Conservation (phyloP, 2,888 invertebrate species). For the Microctonus hyperodae region DNA sequence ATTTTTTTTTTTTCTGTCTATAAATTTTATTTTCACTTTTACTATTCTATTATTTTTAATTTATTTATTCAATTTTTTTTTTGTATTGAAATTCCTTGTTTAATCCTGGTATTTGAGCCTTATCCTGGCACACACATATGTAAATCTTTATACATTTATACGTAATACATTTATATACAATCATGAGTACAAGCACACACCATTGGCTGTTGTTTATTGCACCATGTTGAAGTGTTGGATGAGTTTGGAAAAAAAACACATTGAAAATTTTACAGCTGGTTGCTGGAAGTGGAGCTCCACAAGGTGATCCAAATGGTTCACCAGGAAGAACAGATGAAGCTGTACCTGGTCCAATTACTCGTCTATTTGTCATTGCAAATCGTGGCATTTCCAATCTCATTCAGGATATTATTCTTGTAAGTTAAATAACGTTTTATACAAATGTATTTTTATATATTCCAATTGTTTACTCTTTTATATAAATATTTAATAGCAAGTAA, state of each 20-base stretch:
- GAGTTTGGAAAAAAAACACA: neutral
- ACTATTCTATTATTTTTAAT: slow-evolving; percentile 14
- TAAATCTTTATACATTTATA: neutral
- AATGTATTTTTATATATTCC: neutral
- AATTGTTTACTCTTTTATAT: too few relatives aligned
- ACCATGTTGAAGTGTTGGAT: neutral
- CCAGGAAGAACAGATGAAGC: slow-evolving; percentile 70
- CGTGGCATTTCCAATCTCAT: slow-evolving; percentile 86
- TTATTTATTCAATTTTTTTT: slow-evolving; percentile 17
- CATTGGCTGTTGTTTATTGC: slow-evolving; percentile 8
- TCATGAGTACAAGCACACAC: slow-evolving; percentile 17
- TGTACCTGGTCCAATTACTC: slow-evolving; percentile 86
- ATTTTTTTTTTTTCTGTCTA: slow-evolving; percentile 25
- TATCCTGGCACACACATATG: slow-evolving; percentile 18
- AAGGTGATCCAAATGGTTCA: slow-evolving; percentile 66
- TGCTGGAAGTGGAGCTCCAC: slow-evolving; percentile 74
- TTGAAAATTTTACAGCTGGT: slow-evolving; percentile 71
- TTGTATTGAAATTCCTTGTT: slow-evolving; percentile 2
- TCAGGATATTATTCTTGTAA: slow-evolving; percentile 86
- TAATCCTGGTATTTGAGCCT: slow-evolving; percentile 23
- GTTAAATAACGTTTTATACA: slow-evolving; percentile 43
- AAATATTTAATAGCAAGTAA: too few relatives aligned
- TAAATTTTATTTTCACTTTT: slow-evolving; percentile 25
- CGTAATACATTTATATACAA: neutral
- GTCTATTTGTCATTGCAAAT: slow-evolving; percentile 87